Percentiles rank a stretch among this genome's conserved stretches.
Conservation (phyloP, 2,888 invertebrate species). For the Torymus tubicola region DNA sequence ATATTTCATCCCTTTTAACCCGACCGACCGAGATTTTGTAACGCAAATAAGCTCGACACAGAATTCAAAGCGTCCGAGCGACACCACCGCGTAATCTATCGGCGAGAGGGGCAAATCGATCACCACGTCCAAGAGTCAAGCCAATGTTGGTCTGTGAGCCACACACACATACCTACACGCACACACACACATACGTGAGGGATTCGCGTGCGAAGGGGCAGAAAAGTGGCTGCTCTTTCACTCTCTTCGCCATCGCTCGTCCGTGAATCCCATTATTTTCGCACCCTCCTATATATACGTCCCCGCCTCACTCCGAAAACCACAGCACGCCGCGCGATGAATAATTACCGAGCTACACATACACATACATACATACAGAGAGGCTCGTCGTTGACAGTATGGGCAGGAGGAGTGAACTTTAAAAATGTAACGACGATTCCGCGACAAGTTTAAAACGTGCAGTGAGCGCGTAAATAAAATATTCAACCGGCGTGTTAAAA, state of each 20-base stretch:
- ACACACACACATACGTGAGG: not conserved
- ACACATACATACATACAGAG: too few species aligned
- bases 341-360: conserved; percentile 14
- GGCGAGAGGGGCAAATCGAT: conserved; percentile 18
- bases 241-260: not conserved
- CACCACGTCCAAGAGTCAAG: conserved; percentile 17
- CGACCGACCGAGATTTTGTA: too few species aligned
- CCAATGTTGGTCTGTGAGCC: too few species aligned
- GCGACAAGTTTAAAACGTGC: too few species aligned
- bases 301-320: not conserved
- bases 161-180: too few species aligned
- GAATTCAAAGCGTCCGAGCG: too few species aligned
- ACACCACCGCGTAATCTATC: not conserved
- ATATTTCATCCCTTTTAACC: too few species aligned
- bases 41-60: too few species aligned
- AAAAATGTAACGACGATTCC: too few species aligned
- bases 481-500: not conserved
- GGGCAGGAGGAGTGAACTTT: too few species aligned
- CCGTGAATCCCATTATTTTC: conserved; percentile 11
- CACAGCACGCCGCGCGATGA: not conserved
- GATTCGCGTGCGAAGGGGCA: conserved; percentile 12
- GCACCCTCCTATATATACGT: not conserved
- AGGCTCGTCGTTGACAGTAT: too few species aligned
- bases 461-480: conserved; percentile 2
- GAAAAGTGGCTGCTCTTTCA: conserved; percentile 25